These are phyloP conservation scores for Hycleus cichorii DNA, from an alignment of 1,140 invertebrate genomes.

Conservation along the genomic window DNA sequence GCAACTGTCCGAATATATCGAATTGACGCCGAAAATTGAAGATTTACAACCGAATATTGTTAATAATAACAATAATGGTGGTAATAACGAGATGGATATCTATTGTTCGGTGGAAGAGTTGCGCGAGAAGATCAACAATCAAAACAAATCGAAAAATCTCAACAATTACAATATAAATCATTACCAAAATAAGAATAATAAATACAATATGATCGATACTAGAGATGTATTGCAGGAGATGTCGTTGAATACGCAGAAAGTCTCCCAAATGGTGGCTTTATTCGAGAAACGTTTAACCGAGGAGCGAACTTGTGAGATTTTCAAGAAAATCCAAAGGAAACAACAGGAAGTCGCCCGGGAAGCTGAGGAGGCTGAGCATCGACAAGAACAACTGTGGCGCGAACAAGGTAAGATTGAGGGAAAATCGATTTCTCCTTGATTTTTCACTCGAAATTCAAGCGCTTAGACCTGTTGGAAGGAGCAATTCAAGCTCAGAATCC, in stretches of 20 bases:
- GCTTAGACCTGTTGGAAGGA: too few species aligned
- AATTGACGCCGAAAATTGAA: conserved; percentile 41
- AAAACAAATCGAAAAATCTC: conserved; percentile 40
- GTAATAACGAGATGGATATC: conserved; percentile 46
- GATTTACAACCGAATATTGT: conserved; percentile 43
- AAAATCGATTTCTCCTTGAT: neutral
- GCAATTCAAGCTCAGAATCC: too few species aligned
- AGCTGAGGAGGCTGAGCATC: conserved; percentile 49
- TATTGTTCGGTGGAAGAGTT: conserved; percentile 59
- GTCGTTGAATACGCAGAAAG: conserved; percentile 42
- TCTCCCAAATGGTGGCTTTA: conserved; percentile 50
- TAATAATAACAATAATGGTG: conserved; percentile 26
- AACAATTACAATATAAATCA: conserved; percentile 42
- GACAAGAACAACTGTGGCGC: conserved; percentile 51
- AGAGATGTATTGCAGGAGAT: conserved; percentile 49
- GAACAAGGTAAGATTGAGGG: conserved; percentile 48
- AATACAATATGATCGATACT: conserved; percentile 43
- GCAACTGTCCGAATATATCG: conserved; percentile 46
- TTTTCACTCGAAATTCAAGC: neutral
- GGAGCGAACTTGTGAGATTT: conserved; percentile 52
- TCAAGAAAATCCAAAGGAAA: conserved; percentile 47
- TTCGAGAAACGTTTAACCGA: conserved; percentile 56
- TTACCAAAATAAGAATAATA: conserved; percentile 33
- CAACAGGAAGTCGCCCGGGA: conserved; percentile 47
- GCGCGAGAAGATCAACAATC: conserved; percentile 42